These are phyloP conservation scores for Watsonalla cultraria DNA, from an alignment of 2,888 invertebrate genomes.

Conservation along the genomic window DNA sequence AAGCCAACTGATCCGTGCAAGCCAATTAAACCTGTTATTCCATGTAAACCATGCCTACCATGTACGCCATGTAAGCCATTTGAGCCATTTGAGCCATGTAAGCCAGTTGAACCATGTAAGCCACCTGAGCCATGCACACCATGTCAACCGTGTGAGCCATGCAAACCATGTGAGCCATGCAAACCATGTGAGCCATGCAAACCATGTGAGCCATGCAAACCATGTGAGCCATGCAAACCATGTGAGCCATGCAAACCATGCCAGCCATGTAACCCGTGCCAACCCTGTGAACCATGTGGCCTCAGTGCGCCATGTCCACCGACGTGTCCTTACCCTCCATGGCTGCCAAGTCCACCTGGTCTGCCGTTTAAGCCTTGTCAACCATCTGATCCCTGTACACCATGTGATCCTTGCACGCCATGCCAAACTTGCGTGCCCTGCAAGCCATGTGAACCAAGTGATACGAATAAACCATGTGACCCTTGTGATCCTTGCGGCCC, in stretches of 20 bases:
- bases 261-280: constrained; percentile 19
- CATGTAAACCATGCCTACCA: neutral
- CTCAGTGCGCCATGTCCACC: constrained; percentile 8
- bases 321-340: constrained; percentile 8
- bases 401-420: constrained; percentile 18
- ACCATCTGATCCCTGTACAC: constrained; percentile 14
- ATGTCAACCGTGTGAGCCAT: neutral
- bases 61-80: neutral
- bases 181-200: constrained; percentile 24
- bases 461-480: constrained; percentile 11
- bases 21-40: neutral
- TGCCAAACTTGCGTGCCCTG: constrained; percentile 5
- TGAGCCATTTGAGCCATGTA: neutral
- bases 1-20: neutral
- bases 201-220: constrained; percentile 24
- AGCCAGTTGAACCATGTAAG: neutral
- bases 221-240: constrained; percentile 22
- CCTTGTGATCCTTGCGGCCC: constrained; percentile 16
- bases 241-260: constrained; percentile 19
- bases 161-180: constrained; percentile 12
- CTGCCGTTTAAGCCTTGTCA: constrained; percentile 15
- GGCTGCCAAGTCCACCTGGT: constrained; percentile 23
- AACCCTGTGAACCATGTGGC: constrained; percentile 12
- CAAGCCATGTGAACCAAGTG: constrained; percentile 13
- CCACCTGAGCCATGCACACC: neutral